Evolutionary conservation across 2,797 vertebrate genomes (phyloP).

Genomic region (Pelodytes ibericus): DNA sequence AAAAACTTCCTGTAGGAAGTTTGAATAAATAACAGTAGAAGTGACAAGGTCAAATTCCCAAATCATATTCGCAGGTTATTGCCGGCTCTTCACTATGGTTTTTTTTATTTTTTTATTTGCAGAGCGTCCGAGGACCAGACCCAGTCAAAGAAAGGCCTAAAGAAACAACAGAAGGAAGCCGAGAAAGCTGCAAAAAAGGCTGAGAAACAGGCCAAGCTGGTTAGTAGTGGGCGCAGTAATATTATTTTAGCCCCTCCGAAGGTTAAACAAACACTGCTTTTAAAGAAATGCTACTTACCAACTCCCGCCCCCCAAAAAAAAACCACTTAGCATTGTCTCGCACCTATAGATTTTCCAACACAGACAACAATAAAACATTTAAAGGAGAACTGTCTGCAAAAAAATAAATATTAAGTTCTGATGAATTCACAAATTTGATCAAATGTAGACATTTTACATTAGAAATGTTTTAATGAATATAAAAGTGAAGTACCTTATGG

Average conservation of each 20-base stretch:
- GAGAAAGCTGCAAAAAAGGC: conserved; percentile 82
- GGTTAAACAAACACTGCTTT: conserved; percentile 8
- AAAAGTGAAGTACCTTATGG: too few relatives aligned
- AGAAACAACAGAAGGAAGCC: conserved; percentile 86
- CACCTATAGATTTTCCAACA: too few relatives aligned
- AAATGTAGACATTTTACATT: too few relatives aligned
- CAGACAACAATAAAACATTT: too few relatives aligned
- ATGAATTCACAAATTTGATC: too few relatives aligned
- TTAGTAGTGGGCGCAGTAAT: conserved; percentile 64
- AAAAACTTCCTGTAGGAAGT: conserved; percentile 88
- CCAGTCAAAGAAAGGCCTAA: conserved; percentile 80
- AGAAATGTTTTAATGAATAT: too few relatives aligned
- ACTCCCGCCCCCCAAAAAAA: too few relatives aligned
- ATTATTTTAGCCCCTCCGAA: neutral
- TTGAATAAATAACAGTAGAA: conserved; percentile 83
- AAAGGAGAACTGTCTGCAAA: too few relatives aligned
- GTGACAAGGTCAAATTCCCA: conserved; percentile 72
- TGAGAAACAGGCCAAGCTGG: conserved; percentile 78
- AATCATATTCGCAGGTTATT: conserved; percentile 63
- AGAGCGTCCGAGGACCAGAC: conserved; percentile 77
- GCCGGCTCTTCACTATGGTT: conserved; percentile 67
- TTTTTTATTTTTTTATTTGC: conserved; percentile 72
- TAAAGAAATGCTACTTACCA: conserved; percentile 3
- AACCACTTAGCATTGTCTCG: neutral
- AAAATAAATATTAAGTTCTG: too few relatives aligned